Evolutionary conservation across 2,888 invertebrate species (phyloP).

Genomic region (Iphiclides podalirius): DNA sequence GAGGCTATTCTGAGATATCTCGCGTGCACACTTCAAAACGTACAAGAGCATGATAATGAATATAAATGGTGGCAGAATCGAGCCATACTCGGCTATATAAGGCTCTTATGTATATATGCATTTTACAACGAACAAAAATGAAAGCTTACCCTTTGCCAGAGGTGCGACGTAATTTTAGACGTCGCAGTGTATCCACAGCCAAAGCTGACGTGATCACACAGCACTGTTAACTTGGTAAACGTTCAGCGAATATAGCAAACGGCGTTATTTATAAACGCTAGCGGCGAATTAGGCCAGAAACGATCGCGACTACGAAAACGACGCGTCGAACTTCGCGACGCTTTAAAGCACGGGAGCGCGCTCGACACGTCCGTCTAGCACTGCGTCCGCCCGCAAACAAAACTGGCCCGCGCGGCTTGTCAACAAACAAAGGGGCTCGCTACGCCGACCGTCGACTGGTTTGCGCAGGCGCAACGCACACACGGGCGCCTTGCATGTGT

Average conservation of each 20-base stretch:
- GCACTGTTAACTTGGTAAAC: slow-evolving; percentile 9
- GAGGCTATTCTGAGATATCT: no score
- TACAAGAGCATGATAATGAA: no score
- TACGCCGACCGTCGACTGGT: neutral
- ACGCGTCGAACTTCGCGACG: slow-evolving; percentile 1
- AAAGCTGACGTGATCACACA: neutral
- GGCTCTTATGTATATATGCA: no score
- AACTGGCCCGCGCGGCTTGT: slow-evolving; percentile 11
- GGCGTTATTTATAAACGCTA: neutral
- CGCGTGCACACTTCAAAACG: no score
- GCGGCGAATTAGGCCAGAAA: neutral
- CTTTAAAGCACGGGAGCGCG: neutral
- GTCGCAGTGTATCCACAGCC: slow-evolving; percentile 4
- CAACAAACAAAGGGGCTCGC: slow-evolving; percentile 20
- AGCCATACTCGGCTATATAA: no score
- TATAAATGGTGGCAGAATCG: neutral
- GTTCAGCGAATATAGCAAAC: neutral
- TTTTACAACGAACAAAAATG: slow-evolving; percentile 11
- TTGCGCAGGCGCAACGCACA: slow-evolving; percentile 17
- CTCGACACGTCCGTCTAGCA: slow-evolving; percentile 2
- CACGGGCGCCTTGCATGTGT: no score
- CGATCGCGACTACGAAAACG: slow-evolving; percentile 2
- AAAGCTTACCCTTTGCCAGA: slow-evolving; percentile 20
- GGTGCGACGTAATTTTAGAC: slow-evolving; percentile 11
- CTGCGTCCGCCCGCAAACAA: slow-evolving; percentile 16